Base-by-base conservation (phyloP, 2,113 vertebrate species). In the Dicaeum eximium region DNA sequence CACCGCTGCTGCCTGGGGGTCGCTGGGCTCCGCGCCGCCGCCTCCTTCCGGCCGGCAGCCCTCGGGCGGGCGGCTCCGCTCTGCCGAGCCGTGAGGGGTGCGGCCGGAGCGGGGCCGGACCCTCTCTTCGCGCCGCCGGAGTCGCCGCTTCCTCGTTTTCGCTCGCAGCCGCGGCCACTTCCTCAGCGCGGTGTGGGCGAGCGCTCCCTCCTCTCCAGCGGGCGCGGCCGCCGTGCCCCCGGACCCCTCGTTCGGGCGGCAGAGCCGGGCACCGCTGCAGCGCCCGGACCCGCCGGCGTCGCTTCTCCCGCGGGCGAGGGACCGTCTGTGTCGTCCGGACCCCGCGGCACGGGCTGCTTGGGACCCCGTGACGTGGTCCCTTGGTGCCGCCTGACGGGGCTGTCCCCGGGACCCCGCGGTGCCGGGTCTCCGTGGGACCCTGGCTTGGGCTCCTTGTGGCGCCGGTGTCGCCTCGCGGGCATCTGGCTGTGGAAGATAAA, bases 111-210 rank as follows among this genome's bases (percentile, higher is more conserved):
- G n/a, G 35, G 22, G 13, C 38, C 33, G 48, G 31, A 73, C n/a
- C 30, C 23, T 38, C 15, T 50, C 27, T n/a, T 1, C 22, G 64
- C 15, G 33, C 17, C 22, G 54, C 54, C 8, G 44, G 23, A 28
- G 20, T 33, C 64, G 14, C 60, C 16, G 72, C 90, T 96, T 96
- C 95, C 95, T 93, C 92, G 47, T 94, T 91, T 95, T 89, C 64
- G 61, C 38, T 88, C 33, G 45, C 54, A 60, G 88, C 72, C 11
- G 28, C 22, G 50, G 85, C 81, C 51, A 92, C 94, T 96, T 96
- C 95, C 95, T 96, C 74, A 73, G 66, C 45, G 30, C 27, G 25
- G 30, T 54, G 85, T 54, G 53, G 40, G 50, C 48, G 44, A 70
- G 24, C 37, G 1, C 60, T 73, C 47, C 82, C 64, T 44, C 45